A percentile compares a stretch with the other conserved stretches of the same genome.
phyloP scores from a whole-genome alignment of 2,888 invertebrate species.

The Nudaria mundana region DNA sequence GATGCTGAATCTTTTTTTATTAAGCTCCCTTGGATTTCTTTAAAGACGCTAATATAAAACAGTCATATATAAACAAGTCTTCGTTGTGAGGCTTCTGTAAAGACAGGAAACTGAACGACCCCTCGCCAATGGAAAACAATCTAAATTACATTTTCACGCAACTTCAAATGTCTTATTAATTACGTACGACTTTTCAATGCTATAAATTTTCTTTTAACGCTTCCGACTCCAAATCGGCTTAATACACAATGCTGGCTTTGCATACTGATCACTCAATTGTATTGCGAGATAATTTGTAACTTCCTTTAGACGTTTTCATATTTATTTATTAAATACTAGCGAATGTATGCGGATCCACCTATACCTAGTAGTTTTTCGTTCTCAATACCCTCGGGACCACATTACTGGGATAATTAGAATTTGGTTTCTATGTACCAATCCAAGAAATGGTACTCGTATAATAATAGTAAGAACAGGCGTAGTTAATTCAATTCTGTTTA shows the following conservation, averaged over 20 bases:
- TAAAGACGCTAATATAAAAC: constrained; percentile 81
- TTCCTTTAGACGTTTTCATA: constrained; percentile 35
- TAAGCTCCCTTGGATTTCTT: constrained; percentile 74
- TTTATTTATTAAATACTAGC: constrained; percentile 11
- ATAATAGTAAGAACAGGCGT: too few species aligned
- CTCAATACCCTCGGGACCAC: too few species aligned
- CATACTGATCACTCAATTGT: constrained; percentile 69
- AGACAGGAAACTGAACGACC: constrained; percentile 68
- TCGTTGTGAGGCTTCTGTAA: constrained; percentile 64
- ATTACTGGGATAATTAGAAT: too few species aligned
- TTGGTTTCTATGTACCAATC: too few species aligned
- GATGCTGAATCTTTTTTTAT: constrained; percentile 81
- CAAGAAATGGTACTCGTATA: too few species aligned
- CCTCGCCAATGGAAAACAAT: constrained; percentile 73
- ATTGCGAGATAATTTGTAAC: constrained; percentile 43
- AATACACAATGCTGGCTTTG: constrained; percentile 68
- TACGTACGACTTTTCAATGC: constrained; percentile 79
- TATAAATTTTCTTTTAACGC: constrained; percentile 80
- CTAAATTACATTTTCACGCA: constrained; percentile 82
- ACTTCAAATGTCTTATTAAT: constrained; percentile 82
- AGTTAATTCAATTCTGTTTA: too few species aligned
- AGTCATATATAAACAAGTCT: constrained; percentile 78
- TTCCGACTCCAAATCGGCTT: constrained; percentile 70
- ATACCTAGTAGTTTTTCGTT: too few species aligned
- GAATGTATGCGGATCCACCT: too few species aligned